Conservation (phyloP, 1,140 invertebrate species). For the Heliothis subflexa region DNA sequence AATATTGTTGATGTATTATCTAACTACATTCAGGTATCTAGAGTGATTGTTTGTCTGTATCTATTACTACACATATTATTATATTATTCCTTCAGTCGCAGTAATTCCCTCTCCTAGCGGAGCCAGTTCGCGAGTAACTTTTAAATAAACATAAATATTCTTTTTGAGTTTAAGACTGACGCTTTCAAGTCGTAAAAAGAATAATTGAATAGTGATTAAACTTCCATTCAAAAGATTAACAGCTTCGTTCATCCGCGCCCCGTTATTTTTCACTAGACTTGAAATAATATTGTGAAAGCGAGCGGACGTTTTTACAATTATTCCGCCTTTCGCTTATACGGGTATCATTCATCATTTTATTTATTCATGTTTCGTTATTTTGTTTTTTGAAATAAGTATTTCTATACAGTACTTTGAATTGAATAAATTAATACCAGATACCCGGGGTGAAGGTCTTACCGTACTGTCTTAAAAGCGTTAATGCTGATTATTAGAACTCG, state of each 20-base stretch:
- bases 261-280: conserved; percentile 26
- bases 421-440: neutral
- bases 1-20: too few species aligned
- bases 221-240: conserved; percentile 31
- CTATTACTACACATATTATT: too few species aligned
- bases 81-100: too few species aligned
- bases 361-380: conserved; percentile 20
- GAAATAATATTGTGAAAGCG: conserved; percentile 32
- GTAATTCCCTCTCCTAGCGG: too few species aligned
- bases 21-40: too few species aligned
- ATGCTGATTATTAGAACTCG: too few species aligned
- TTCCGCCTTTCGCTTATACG: conserved; percentile 22
- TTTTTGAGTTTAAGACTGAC: neutral
- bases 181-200: neutral
- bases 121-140: neutral
- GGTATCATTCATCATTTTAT: conserved; percentile 16
- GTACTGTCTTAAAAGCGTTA: too few species aligned
- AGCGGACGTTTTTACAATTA: conserved; percentile 27
- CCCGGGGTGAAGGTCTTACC: too few species aligned
- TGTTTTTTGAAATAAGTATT: conserved; percentile 13
- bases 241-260: conserved; percentile 22
- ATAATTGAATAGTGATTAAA: conserved; percentile 33
- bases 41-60: too few species aligned
- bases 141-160: neutral
- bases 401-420: neutral